phyloP scores from a whole-genome alignment of 2,888 invertebrate genomes.

The Teinopalpus imperialis region DNA sequence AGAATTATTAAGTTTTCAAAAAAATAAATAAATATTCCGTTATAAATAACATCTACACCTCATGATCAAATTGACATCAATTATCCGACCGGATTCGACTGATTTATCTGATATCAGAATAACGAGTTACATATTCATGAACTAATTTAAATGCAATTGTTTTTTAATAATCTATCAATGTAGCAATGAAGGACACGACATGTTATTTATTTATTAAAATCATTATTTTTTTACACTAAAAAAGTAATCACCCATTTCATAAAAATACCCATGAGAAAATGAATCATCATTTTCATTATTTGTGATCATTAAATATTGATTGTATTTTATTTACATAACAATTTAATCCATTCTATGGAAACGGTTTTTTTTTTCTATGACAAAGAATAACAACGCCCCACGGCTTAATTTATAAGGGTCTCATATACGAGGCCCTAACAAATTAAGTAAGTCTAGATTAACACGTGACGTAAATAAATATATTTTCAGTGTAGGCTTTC shows the following conservation, averaged over 20 bases:
- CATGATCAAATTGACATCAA: background rate
- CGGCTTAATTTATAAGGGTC: background rate
- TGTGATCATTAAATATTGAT: too few relatives aligned
- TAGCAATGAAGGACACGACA: background rate
- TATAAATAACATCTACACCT: background rate
- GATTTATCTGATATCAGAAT: conserved; percentile 10
- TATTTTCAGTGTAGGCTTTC: conserved; percentile 1
- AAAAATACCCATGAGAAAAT: too few relatives aligned
- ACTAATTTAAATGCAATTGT: conserved; percentile 14
- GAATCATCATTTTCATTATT: too few relatives aligned
- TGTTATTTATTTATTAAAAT: background rate
- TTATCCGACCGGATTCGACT: background rate
- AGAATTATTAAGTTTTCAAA: too few relatives aligned
- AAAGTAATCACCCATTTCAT: too few relatives aligned
- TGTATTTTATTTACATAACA: too few relatives aligned
- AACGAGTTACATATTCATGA: conserved; percentile 5
- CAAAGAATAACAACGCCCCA: background rate
- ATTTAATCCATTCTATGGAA: too few relatives aligned
- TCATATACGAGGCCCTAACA: background rate
- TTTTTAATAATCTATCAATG: conserved; percentile 10
- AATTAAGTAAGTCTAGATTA: too few relatives aligned
- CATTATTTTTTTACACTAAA: too few relatives aligned
- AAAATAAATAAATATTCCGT: too few relatives aligned
- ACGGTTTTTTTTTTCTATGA: too few relatives aligned
- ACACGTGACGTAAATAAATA: conserved; percentile 9